A percentile compares a stretch with the other conserved stretches of the same genome.
Conservation (phyloP, 2,888 invertebrate genomes). For the Scaptodrosophila latifasciaeformis region DNA sequence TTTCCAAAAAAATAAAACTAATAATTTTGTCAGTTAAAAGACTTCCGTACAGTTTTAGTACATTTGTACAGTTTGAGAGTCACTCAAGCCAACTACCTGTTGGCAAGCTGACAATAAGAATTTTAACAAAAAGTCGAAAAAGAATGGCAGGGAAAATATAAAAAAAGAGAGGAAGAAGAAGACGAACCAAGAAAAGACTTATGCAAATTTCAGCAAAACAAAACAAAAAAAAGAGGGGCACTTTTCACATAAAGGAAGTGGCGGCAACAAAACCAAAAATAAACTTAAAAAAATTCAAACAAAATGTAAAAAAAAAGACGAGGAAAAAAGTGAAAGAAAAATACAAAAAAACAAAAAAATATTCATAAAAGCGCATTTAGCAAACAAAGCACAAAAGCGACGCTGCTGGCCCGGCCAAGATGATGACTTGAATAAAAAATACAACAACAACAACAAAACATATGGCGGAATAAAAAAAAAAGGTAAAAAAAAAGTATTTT, state of each 20-base stretch:
- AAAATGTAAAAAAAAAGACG: neutral
- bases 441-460: too few relatives aligned
- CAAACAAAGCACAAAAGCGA: constrained; percentile 60
- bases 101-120: constrained; percentile 25
- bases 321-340: constrained; percentile 1
- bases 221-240: constrained; percentile 46
- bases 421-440: constrained; percentile 14
- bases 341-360: constrained; percentile 25
- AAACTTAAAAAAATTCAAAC: too few relatives aligned
- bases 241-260: too few relatives aligned
- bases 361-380: constrained; percentile 60
- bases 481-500: constrained; percentile 12
- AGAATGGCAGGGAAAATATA: neutral
- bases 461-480: constrained; percentile 48
- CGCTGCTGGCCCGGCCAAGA: constrained; percentile 21
- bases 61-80: constrained; percentile 23
- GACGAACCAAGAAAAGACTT: constrained; percentile 21
- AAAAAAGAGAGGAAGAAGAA: neutral
- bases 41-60: neutral
- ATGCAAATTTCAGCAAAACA: too few relatives aligned
- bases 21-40: neutral
- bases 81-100: constrained; percentile 46
- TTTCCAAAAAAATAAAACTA: too few relatives aligned
- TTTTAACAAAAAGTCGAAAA: neutral
- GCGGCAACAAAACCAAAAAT: constrained; percentile 17